A percentile compares a stretch with the other conserved stretches of the same genome.
Evolutionary conservation across 2,113 vertebrate species (phyloP).

Genomic region (Plestiodon gilberti): DNA sequence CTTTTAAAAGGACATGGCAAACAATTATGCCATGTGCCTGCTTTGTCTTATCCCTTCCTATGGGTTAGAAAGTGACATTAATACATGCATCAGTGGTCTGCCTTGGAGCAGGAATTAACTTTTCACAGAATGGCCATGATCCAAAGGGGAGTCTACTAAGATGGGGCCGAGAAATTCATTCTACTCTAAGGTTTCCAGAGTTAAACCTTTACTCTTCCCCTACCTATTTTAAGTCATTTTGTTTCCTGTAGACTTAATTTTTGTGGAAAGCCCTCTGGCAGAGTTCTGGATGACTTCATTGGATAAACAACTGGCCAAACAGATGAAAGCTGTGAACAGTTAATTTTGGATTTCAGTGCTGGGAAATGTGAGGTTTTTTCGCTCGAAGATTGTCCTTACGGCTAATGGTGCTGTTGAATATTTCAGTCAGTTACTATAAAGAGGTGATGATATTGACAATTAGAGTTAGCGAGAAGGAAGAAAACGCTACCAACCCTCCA

Average conservation of each 20-base stretch:
- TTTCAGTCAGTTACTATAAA: background rate
- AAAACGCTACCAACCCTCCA: background rate
- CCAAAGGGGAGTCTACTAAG: background rate
- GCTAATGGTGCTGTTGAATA: background rate
- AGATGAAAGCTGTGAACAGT: background rate
- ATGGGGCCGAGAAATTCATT: background rate
- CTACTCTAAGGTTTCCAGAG: background rate
- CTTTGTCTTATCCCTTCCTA: conserved; percentile 18
- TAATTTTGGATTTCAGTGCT: background rate
- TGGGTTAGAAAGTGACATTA: background rate
- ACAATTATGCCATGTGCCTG: background rate
- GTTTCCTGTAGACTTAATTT: background rate
- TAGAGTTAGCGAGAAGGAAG: background rate
- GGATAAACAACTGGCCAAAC: background rate
- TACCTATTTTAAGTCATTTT: background rate
- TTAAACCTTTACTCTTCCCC: background rate
- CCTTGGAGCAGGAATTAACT: background rate
- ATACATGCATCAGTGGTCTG: conserved; percentile 3
- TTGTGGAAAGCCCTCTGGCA: background rate
- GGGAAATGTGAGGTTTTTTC: background rate
- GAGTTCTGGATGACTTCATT: background rate
- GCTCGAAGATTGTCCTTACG: background rate
- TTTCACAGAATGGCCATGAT: conserved; percentile 1
- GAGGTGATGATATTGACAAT: background rate
- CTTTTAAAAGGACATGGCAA: conserved; percentile 31